Evolutionary conservation across 2,113 vertebrate genomes (phyloP), one percentile per base, ranked within the genome.

Genomic region (Pelodiscus sinensis): DNA sequence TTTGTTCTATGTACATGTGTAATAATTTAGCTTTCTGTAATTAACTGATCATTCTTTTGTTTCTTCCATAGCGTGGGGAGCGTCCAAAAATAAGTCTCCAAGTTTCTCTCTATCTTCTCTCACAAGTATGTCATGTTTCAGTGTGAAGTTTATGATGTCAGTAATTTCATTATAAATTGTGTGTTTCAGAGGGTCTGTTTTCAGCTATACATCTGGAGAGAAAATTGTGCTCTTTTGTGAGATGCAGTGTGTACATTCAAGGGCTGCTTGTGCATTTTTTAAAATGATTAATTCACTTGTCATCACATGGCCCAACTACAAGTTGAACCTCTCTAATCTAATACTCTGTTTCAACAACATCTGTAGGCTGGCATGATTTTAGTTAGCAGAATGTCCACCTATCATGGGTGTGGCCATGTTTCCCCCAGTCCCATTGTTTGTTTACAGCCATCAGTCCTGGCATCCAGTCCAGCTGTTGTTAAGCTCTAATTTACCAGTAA

Each of bases 61-160:
- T 78, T 50, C 81, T 94, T 44, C 62, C 2, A 4, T 89, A 99
- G 99, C 97, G 98, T 96, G 99, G 98, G 92, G 99, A 99, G 38
- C 98, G 99, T 81, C 98, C 98, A 60, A 99, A 99, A 97, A 99
- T 99, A 94, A 99, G 99, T 96, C 98, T 99, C 68, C 99, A 99
- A 15, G 99, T 99, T 93, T 99, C 99, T 18, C 99, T 99, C 38
- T 99, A 99, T 95, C 98, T 99, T 88, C 98, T 99, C 81, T 99
- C 99, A 29, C 99, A 99, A 98, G 99, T 99, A 98, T 81, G 98
- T 86, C 6, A 21, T 50, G 2, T 86, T 91, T 54, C 57, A 85
- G 19, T 82, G 16, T 7, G 21, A 75, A 15, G 44, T 84, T 90
- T 82, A 7, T n/a, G 8, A 16, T 50, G 35, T 8, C 81, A 44